Base-by-base conservation (phyloP, 2,113 vertebrate species). In the Daboia siamensis region DNA sequence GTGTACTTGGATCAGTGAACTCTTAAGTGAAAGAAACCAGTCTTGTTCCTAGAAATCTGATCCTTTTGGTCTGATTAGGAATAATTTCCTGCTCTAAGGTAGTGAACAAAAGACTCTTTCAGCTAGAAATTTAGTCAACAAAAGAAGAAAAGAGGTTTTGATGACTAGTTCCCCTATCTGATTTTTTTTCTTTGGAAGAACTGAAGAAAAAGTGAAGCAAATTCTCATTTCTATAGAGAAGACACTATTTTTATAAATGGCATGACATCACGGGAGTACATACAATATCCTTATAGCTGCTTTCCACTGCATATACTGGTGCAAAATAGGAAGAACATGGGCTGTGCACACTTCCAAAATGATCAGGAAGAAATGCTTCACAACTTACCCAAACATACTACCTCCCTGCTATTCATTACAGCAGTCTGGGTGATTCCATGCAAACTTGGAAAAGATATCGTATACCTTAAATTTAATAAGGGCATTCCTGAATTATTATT, bases 11-110 rank as follows among this genome's bases (percentile, higher is more conserved):
- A 89, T 92, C 69, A 89, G 64, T 89, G 64, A 92, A 84, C 55
- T 86, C 88, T 90, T 51, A 92, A 89, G 92, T 59, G 61, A 92
- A 89, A 89, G 54, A 59, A 89, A 20, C 88, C 88, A 57, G 85
- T 85, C 87, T 92, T 92, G 69, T 92, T 85, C 87, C 91, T 89
- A 59, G 91, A 92, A 92, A 92, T 90, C 46, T 24, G 55, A 88
- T 89, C 39, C 48, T 92, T 92, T 57, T 93, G 23, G 0, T 48
- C 89, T 74, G 61, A 86, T 0, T 89, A 10, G 86, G 55, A 93
- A 52, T 84, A 51, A 51, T 15, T 88, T 91, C 56, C 91, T 90
- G 59, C 15, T 64, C 44, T 11, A 90, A 86, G 57, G 39, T 91
- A 12, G 29, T 12, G 48, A 91, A 91, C 90, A 89, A 91, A 91